Base-by-base conservation (phyloP, 2,888 invertebrate species). In the Oscheius sp. region DNA sequence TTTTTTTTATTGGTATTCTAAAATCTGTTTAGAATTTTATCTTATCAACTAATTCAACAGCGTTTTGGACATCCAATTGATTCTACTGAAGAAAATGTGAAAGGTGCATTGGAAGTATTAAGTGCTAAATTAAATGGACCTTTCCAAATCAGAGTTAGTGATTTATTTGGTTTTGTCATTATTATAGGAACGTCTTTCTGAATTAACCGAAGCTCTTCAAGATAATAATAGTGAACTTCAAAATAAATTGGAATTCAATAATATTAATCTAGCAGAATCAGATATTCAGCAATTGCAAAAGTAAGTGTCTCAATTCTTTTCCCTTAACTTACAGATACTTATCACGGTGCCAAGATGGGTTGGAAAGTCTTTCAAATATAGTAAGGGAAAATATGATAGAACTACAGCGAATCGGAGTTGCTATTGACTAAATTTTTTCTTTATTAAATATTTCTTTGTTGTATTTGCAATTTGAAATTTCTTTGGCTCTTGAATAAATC, bases 81-180 rank as follows among this genome's bases (percentile, higher is more conserved):
- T 45, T 63, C 71, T 1, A 72, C 68, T 8, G 80, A 80, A 61
- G 77, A 77, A 73, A 90, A 92, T 9, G 88, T 94, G n/a, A 90
- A 93, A 57, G 92, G 92, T 59, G 91, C 93, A 75, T 89, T 95
- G 51, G 94, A 95, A 87, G 91, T 92, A 64, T 90, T 95, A 85
- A 91, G 93, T 70, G 90, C 92, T 0, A 92, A 94, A 83, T 90
- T 96, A 20, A 93, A 93, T 80, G 92, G 93, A 14, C 95, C 95
- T 32, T 93, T 94, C 44, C 93, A 95, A 79, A 94, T 93, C 85
- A 94, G 94, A 88, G 93, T 65, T 3, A 26, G 14, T 36, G 2
- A 24, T 24, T 3, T 9, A 17, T 33, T 33, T 1, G 8, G 5
- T 24, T 24, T 5, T 20, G 2, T 5, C 24, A 22, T 22, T 9